Evolutionary conservation across 2,113 vertebrate species (phyloP), one percentile per base, ranked within the genome.

Genomic region (Rana temporaria): DNA sequence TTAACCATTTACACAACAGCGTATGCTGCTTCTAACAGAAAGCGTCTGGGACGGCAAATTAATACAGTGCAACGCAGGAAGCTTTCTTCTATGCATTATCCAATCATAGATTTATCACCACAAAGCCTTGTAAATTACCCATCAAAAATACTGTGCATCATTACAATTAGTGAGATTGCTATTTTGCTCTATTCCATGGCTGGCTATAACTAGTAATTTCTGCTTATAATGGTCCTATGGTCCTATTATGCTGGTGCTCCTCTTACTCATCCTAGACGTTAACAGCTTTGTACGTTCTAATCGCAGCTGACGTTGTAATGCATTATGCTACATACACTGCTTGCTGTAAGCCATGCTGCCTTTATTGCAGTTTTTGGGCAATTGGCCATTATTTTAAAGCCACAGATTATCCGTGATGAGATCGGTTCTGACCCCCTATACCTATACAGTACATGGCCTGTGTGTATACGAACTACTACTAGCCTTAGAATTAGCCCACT

Each of bases 111-210:
- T 83, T 76, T 75, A 83, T 83, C 72, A 60, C 63, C 24, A 76
- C 71, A 76, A 52, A 65, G 53, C 16, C 64, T 67, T 76, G 71
- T 83, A 83, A 83, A 83, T 83, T 60, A 83, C 81, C 65, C 71
- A 83, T 83, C 71, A 75, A 76, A 82, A 55, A 82, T 32, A 76
- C 81, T n/a, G 64, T 30, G 64, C 81, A 67, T 83, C 63, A 68
- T 83, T 83, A 75, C 72, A 83, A 83, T 83, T 83, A 83, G 63
- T 63, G 60, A 60, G 81, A 83, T 83, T 82, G 63, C 55, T 68
- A 53, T 83, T 83, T 82, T 76, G 53, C 30, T 75, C 20, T 30
- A 68, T 76, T 68, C 71, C 72, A 60, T 76, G 18, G 53, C 63
- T 60, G 71, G 64, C 63, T 20, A 30, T 82, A 83, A 83, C 81